Evolutionary conservation across 64 coral and sea anemone species (phyloP).

Genomic region (Platygyra sinensis): DNA sequence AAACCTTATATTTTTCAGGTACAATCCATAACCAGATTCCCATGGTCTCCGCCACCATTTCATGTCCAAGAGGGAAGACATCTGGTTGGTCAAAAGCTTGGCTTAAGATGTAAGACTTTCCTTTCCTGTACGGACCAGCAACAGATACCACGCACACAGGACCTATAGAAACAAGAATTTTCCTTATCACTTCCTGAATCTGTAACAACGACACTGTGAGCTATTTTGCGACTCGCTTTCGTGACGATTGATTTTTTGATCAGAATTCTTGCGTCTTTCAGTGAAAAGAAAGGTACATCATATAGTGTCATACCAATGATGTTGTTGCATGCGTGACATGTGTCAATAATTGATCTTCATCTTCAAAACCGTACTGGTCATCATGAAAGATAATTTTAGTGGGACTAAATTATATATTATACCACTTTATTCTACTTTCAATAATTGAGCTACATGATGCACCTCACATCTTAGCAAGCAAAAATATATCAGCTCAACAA

Average conservation of each 20-base stretch:
- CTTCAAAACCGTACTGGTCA: too few species aligned
- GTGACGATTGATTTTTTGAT: background rate
- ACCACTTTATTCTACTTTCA: too few species aligned
- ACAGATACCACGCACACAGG: constrained; percentile 54
- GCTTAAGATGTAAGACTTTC: constrained; percentile 42
- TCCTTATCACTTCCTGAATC: background rate
- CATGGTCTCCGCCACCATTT: constrained; percentile 58
- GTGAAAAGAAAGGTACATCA: background rate
- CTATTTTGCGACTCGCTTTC: background rate
- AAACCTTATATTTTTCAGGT: constrained; percentile 33
- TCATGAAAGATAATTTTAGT: too few species aligned
- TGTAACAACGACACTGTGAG: background rate
- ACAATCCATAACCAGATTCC: constrained; percentile 65
- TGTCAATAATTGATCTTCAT: background rate
- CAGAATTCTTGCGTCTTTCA: background rate
- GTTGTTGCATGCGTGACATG: background rate
- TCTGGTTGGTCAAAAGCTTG: constrained; percentile 37
- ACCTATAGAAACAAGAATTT: constrained; percentile 11
- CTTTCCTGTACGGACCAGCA: constrained; percentile 50
- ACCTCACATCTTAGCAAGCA: too few species aligned
- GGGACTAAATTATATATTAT: too few species aligned
- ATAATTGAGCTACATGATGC: too few species aligned
- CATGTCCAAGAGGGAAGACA: constrained; percentile 46
- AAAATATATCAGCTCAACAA: too few species aligned
- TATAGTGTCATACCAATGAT: background rate